Evolutionary conservation across 2,113 vertebrate genomes (phyloP).

Genomic region (Edolisoma coerulescens): DNA sequence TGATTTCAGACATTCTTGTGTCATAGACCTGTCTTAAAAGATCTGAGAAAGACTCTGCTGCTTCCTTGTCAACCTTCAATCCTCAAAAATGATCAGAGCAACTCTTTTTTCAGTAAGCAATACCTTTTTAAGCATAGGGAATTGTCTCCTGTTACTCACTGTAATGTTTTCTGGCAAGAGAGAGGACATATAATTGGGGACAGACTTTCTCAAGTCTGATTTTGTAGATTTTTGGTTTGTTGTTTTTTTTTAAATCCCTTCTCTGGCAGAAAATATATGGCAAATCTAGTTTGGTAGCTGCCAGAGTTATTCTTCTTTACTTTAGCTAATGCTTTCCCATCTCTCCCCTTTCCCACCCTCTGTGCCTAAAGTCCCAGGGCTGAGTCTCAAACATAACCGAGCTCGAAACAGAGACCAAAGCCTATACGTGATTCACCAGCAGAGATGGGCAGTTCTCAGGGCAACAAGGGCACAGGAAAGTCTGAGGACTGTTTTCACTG

Average conservation of each 20-base stretch:
- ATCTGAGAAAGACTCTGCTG: background rate
- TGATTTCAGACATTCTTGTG: background rate
- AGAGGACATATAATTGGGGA: background rate
- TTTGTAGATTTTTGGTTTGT: background rate
- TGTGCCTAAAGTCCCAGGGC: background rate
- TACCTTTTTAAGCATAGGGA: background rate
- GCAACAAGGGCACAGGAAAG: background rate
- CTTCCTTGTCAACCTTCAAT: background rate
- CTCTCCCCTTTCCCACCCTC: background rate
- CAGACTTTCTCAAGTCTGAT: background rate
- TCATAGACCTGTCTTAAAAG: background rate
- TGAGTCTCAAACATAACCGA: background rate
- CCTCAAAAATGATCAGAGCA: background rate
- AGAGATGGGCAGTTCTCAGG: background rate
- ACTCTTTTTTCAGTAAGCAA: background rate
- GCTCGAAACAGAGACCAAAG: background rate
- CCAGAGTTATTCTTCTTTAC: background rate
- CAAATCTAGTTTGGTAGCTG: background rate
- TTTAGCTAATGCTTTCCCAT: background rate
- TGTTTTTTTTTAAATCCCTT: background rate
- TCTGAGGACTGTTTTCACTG: background rate
- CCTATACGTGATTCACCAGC: background rate
- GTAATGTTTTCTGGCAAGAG: background rate
- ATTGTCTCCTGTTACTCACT: background rate
- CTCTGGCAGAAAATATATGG: background rate